Evolutionary conservation across 2,888 invertebrate genomes (phyloP), one percentile per base, ranked within the genome.

Genomic region (Lithophane socia): DNA sequence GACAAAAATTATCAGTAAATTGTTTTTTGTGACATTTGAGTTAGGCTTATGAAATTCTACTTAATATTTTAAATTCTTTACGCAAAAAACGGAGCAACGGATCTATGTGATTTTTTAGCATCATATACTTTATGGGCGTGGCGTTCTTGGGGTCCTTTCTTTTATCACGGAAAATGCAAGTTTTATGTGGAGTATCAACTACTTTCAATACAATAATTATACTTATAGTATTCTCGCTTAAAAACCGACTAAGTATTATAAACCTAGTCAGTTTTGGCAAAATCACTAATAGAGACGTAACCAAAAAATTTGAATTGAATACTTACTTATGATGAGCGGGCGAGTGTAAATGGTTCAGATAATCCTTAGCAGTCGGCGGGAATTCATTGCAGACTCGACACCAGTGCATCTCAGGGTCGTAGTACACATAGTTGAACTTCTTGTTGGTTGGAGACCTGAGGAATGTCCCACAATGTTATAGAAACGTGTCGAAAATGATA

Each of bases 351-450:
- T 99, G 99, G 93, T 98, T 98, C 87, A 99, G 95, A 93, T 98
- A 98, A 93, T 98, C 98, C 93, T 98, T 98, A 71, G 98, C 98
- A 3, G 98, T 98, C 91, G 98, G 97, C 52, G 99, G 99, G 94
- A 99, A 99, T 89, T 98, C 98, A 93, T 98, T 98, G 95, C 99
- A 99, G 69, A 98, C 97, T 75, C 98, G 97, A 93, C 99, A 99
- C 99, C 99, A 99, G 93, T 99, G 98, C 97, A 98, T 98, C 95
- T 98, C 98, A 0, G 98, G 98, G 94, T 99, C 99, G 92, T 98
- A 99, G 95, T 98, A 98, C 73, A 98, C 98, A 91, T 98, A 98
- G 97, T 98, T 98, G 93, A 97, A 98, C 92, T 97, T 97, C 81
- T 91, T 96, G 73, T 85, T 90, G 0, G 77, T 86, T 1, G 96